Evolutionary conservation across 1,140 invertebrate genomes (phyloP).

Genomic region (Prorops nasuta): DNA sequence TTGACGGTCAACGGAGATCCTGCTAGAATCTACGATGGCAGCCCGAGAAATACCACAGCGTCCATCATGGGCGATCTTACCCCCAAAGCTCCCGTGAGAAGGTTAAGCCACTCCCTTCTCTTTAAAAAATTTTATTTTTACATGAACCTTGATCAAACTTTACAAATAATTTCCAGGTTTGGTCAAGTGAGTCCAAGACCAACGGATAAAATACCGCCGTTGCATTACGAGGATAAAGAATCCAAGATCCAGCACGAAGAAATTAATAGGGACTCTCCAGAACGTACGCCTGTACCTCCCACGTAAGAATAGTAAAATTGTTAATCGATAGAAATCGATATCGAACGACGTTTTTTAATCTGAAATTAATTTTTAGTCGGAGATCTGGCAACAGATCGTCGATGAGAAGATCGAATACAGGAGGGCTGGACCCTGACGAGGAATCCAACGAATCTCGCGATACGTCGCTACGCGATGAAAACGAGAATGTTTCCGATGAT

Average conservation of each 20-base stretch:
- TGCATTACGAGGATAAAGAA: slow-evolving; percentile 32
- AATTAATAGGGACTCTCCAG: background rate
- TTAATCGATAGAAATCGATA: too few relatives aligned
- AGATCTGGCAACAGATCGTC: slow-evolving; percentile 40
- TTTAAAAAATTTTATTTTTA: slow-evolving; percentile 3
- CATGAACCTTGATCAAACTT: background rate
- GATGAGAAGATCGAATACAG: slow-evolving; percentile 32
- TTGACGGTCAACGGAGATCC: slow-evolving; percentile 41
- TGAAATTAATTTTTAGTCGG: slow-evolving; percentile 33
- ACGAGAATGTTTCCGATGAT: slow-evolving; percentile 45
- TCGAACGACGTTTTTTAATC: too few relatives aligned
- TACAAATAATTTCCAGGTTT: slow-evolving; percentile 30
- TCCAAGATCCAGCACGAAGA: background rate
- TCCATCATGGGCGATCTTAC: slow-evolving; percentile 42
- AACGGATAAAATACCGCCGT: slow-evolving; percentile 36
- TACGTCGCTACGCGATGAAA: slow-evolving; percentile 35
- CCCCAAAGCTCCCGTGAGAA: slow-evolving; percentile 45
- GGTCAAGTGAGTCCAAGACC: slow-evolving; percentile 42
- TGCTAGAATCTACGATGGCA: slow-evolving; percentile 32
- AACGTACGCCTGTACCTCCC: slow-evolving; percentile 33
- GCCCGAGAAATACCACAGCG: slow-evolving; percentile 36
- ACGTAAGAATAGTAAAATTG: too few relatives aligned
- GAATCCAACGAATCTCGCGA: slow-evolving; percentile 20
- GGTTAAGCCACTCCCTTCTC: slow-evolving; percentile 21
- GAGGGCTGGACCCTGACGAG: slow-evolving; percentile 22